Percentiles rank a stretch among this genome's conserved stretches.
Evolutionary conservation across 2,113 vertebrate genomes (phyloP).

Genomic region (Callionymus lyra): DNA sequence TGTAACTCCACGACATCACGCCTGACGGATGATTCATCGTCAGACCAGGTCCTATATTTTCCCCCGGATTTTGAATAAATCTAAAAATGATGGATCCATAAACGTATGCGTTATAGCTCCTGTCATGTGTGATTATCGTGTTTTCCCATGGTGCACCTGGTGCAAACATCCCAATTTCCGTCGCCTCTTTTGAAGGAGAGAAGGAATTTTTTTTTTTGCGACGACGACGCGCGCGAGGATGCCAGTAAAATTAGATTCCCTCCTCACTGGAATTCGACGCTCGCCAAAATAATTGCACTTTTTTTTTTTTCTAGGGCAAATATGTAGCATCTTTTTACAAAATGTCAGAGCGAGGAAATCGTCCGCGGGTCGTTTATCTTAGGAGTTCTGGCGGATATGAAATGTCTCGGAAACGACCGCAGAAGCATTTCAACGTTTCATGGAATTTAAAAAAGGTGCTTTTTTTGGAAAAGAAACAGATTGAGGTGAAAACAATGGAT

Average conservation of each 20-base stretch:
- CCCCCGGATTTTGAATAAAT: slow-evolving; percentile 5
- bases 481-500: no score
- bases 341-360: no score
- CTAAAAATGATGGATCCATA: slow-evolving; percentile 1
- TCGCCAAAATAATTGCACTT: slow-evolving; percentile 41
- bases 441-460: no score
- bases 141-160: slow-evolving; percentile 26
- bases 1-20: background rate
- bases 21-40: background rate
- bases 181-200: slow-evolving; percentile 20
- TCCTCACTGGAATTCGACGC: slow-evolving; percentile 22
- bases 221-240: slow-evolving; percentile 12
- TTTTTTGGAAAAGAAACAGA: no score
- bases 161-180: slow-evolving; percentile 32
- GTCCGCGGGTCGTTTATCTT: background rate
- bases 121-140: slow-evolving; percentile 30
- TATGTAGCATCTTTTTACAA: slow-evolving; percentile 9
- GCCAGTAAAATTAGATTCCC: slow-evolving; percentile 30
- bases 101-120: slow-evolving; percentile 19
- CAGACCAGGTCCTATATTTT: background rate
- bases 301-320: slow-evolving; percentile 36
- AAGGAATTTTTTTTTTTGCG: slow-evolving; percentile 36
- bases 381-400: no score
- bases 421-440: no score
- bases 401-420: no score